Percentiles rank a stretch among this genome's conserved stretches.
These are phyloP conservation scores for Romanogobio albipinnatus DNA, from an alignment of 2,113 vertebrate species.

Conservation along the genomic window DNA sequence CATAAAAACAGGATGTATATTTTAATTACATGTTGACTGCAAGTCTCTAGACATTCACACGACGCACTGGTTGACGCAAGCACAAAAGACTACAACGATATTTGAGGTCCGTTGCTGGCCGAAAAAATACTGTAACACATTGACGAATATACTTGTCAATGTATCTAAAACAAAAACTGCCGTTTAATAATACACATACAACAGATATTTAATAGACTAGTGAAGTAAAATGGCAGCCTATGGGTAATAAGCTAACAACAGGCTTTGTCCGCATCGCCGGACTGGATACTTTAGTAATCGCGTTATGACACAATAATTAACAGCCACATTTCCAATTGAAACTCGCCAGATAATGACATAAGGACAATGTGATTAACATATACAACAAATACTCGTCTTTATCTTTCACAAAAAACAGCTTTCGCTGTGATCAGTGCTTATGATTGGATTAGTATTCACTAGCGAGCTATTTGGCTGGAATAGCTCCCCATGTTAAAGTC, in stretches of 20 bases:
- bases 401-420: not conserved
- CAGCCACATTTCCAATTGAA: not conserved
- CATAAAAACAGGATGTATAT: not conserved
- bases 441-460: conserved; percentile 22
- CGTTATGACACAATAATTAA: conserved; percentile 14
- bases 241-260: conserved; percentile 20
- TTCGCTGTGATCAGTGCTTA: not conserved
- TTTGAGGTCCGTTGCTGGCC: not conserved
- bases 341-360: not conserved
- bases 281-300: conserved; percentile 32
- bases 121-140: not conserved
- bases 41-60: not conserved
- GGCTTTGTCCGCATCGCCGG: conserved; percentile 39
- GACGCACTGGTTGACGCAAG: not conserved
- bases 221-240: conserved; percentile 13
- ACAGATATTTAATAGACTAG: not conserved
- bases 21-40: too few relatives aligned
- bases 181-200: not conserved
- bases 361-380: not conserved
- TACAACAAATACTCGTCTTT: not conserved
- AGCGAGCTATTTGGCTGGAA: not conserved
- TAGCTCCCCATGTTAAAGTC: not conserved
- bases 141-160: not conserved
- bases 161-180: not conserved
- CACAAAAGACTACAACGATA: not conserved